These are phyloP conservation scores for Cryptoleucopteryx plumbea DNA, from an alignment of 2,113 vertebrate genomes.

Conservation along the genomic window DNA sequence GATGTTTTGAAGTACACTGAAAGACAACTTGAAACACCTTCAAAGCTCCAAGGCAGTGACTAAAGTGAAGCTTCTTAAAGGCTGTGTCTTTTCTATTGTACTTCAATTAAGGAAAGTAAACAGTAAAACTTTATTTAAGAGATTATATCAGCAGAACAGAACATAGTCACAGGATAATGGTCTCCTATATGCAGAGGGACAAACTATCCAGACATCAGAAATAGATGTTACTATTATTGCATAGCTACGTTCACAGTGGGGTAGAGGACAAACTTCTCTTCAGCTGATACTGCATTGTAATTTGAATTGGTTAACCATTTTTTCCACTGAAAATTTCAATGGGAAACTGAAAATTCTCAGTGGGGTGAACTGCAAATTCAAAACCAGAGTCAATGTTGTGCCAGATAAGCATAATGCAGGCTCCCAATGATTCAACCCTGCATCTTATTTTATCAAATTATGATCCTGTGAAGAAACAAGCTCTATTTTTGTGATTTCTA, in stretches of 20 bases:
- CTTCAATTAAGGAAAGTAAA: constrained; percentile 57
- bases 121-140: constrained; percentile 54
- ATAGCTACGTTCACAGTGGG: background rate
- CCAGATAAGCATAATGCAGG: background rate
- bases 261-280: constrained; percentile 22
- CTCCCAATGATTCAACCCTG: background rate
- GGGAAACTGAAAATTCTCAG: background rate
- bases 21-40: constrained; percentile 52
- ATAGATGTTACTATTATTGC: background rate
- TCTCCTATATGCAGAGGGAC: constrained; percentile 3
- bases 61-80: constrained; percentile 29
- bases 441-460: background rate
- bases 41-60: constrained; percentile 20
- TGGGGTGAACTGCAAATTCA: background rate
- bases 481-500: background rate
- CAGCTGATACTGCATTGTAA: background rate
- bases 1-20: constrained; percentile 46
- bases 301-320: constrained; percentile 10
- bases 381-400: background rate
- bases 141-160: constrained; percentile 41
- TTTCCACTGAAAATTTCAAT: background rate
- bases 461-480: background rate
- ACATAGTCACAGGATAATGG: background rate
- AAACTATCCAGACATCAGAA: background rate
- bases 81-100: constrained; percentile 17